Evolutionary conservation across 2,888 invertebrate species (phyloP).

Genomic region (Criorhina ranunculi): DNA sequence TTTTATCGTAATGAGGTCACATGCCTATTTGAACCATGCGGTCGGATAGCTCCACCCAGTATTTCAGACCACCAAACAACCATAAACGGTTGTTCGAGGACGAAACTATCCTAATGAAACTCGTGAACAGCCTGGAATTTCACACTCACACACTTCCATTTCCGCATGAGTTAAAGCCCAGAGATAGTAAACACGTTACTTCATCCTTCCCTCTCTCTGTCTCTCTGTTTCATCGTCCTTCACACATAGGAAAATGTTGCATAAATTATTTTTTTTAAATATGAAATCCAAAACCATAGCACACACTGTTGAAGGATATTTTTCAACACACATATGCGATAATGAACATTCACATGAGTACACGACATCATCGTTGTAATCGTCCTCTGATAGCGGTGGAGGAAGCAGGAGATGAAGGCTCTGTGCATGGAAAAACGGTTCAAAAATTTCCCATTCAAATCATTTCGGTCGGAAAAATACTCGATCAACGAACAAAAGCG

Average conservation of each 20-base stretch:
- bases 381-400: no score
- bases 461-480: constrained; percentile 71
- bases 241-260: constrained; percentile 57
- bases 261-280: constrained; percentile 72
- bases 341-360: constrained; percentile 65
- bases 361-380: constrained; percentile 58
- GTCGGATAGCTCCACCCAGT: no score
- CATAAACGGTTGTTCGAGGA: no score
- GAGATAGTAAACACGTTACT: constrained; percentile 17
- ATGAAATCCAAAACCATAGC: constrained; percentile 43
- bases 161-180: constrained; percentile 67
- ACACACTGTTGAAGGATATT: constrained; percentile 4
- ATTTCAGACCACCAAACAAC: no score
- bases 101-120: no score
- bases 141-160: constrained; percentile 26
- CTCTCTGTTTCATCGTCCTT: constrained; percentile 31
- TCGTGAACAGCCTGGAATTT: no score
- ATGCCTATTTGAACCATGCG: no score
- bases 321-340: constrained; percentile 33
- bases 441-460: constrained; percentile 66
- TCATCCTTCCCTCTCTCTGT: constrained; percentile 3
- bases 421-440: constrained; percentile 29
- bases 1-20: no score
- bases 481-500: constrained; percentile 65
- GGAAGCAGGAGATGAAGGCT: constrained; percentile 3